Evolutionary conservation across 2,888 invertebrate species (phyloP), one percentile per base, ranked within the genome.

Genomic region (Tolmerus cingulatus): DNA sequence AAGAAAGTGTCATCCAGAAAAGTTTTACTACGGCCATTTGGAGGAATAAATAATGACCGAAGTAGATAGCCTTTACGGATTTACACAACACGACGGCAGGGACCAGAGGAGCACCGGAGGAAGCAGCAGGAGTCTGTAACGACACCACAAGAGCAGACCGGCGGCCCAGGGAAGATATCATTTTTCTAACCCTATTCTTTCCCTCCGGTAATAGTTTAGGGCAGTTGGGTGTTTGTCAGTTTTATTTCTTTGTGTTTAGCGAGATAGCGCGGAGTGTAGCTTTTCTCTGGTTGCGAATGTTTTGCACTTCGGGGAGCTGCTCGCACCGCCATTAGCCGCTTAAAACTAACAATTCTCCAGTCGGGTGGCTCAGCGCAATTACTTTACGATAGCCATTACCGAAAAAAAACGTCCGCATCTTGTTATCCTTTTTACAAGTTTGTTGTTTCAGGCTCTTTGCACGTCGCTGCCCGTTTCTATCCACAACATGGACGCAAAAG

Each of bases 1-100:
- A 85, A 85, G 82, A 86, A 82, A 86, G 86, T 82, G 86, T 86
- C 86, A 81, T 86, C 74, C 81, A 77, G 77, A 86, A 86, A 87
- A 87, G 86, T 82, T 87, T 87, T 82, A 87, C 87, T 86, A 86
- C 85, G n/a, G 74, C 86, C 86, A 87, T 87, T 87, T 82, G 66
- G 74, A 86, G 82, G 77, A 86, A 87, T 87, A 87, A 87, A 81
- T 84, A 87, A 87, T 87, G 55, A 82, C 76, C 82, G 43, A 74
- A 87, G 76, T 74, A 87, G 87, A 87, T 87, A 87, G 87, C 82
- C 87, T 82, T 87, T 86, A 77, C 85, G 74, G 85, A 85, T 85
- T 85, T 46, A 74, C 85, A 85, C 74, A 85, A 85, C 74, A 55
- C 46, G 74, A 85, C 85, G 57, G 37, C 74, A 74, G 27, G 14